phyloP scores from a whole-genome alignment of 2,113 vertebrate species.

The Tragelaphus buxtoni region DNA sequence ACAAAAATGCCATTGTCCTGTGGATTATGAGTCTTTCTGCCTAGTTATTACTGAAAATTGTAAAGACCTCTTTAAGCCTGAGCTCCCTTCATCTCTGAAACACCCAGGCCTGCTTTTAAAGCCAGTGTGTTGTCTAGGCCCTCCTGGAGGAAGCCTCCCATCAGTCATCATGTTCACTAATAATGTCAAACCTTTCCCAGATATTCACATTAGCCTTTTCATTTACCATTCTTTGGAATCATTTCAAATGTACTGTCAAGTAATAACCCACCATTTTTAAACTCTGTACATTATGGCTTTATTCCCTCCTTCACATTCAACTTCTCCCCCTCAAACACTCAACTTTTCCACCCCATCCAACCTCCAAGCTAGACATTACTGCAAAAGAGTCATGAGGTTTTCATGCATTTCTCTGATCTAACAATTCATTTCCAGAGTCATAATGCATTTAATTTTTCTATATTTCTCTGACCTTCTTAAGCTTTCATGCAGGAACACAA shows the following conservation, averaged over 20 bases:
- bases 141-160: background rate
- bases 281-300: background rate
- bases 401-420: background rate
- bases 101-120: background rate
- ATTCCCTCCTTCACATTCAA: background rate
- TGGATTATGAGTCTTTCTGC: background rate
- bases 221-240: background rate
- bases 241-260: background rate
- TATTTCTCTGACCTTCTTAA: constrained; percentile 22
- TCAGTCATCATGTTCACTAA: background rate
- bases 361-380: background rate
- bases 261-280: background rate
- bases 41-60: background rate
- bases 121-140: background rate
- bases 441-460: background rate
- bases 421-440: constrained; percentile 5
- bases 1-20: background rate
- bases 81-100: background rate
- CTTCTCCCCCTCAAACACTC: background rate
- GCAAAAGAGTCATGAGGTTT: background rate
- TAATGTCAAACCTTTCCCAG: background rate
- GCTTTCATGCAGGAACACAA: background rate
- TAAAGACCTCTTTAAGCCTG: background rate
- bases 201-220: background rate
- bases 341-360: background rate